Percentiles rank a stretch among this genome's conserved stretches.
Evolutionary conservation across 2,888 invertebrate genomes (phyloP).

Genomic region (Tetanocera ferruginea): DNA sequence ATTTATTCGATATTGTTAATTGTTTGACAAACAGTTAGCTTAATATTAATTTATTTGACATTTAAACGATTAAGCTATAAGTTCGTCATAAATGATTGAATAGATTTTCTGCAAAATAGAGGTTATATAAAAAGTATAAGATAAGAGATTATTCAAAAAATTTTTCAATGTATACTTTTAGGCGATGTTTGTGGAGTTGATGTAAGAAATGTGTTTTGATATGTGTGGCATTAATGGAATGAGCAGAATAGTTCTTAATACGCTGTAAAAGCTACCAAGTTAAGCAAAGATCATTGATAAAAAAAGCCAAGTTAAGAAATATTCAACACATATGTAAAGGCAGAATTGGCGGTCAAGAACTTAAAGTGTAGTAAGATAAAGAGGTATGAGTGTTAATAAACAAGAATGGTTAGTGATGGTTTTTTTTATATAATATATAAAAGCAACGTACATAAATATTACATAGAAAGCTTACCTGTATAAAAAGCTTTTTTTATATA

Average conservation of each 20-base stretch:
- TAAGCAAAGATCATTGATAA: background rate
- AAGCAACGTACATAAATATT: background rate
- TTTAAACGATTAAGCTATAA: no score
- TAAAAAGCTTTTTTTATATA: background rate
- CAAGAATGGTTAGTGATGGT: background rate
- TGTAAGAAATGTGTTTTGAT: background rate
- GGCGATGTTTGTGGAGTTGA: background rate
- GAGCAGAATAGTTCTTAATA: no score
- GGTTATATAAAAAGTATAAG: background rate
- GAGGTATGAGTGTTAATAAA: background rate
- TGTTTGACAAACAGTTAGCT: no score
- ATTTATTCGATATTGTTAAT: no score
- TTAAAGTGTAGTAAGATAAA: background rate
- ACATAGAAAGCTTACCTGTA: constrained; percentile 29
- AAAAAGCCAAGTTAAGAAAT: background rate
- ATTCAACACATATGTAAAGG: background rate
- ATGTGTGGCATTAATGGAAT: background rate
- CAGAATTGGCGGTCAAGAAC: background rate
- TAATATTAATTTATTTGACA: no score
- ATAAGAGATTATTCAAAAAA: background rate
- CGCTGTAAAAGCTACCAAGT: no score
- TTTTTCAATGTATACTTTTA: background rate
- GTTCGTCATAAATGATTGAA: no score
- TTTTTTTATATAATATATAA: background rate
- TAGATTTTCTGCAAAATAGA: no score